Conservation (phyloP, 2,888 invertebrate genomes). For the Cryptosula pallasiana region DNA sequence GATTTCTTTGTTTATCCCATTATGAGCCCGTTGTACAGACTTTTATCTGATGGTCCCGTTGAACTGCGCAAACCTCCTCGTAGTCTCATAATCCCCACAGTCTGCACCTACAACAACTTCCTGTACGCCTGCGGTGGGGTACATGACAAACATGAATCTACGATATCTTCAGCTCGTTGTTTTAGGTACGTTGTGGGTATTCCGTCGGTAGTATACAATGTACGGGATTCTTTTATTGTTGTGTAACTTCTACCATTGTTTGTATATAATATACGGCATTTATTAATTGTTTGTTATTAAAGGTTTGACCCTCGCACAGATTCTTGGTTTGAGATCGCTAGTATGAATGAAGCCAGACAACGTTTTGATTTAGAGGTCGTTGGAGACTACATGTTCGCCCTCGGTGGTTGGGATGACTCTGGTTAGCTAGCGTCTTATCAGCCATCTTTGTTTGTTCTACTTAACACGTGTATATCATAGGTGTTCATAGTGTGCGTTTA, state of each 20-base stretch:
- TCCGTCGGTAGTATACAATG: no score
- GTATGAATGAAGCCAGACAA: slow-evolving; percentile 51
- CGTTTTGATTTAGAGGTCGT: slow-evolving; percentile 38
- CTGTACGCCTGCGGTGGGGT: slow-evolving; percentile 52
- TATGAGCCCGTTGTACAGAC: background rate
- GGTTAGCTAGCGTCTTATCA: no score
- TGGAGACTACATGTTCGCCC: slow-evolving; percentile 16
- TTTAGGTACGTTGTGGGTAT: slow-evolving; percentile 34
- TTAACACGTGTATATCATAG: no score
- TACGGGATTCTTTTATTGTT: no score
- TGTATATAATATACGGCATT: no score
- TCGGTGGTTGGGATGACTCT: slow-evolving; percentile 14
- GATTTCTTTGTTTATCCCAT: background rate
- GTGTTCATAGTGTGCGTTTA: no score
- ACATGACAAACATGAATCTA: slow-evolving; percentile 49
- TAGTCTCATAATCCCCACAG: slow-evolving; percentile 37
- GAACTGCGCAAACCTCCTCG: slow-evolving; percentile 14
- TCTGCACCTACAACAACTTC: slow-evolving; percentile 49
- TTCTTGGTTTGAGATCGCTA: slow-evolving; percentile 46
- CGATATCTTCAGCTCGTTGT: slow-evolving; percentile 51
- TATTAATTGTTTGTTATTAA: no score
- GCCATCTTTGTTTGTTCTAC: no score
- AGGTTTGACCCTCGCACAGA: slow-evolving; percentile 51
- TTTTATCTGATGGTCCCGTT: background rate
- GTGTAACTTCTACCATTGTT: no score